Percentiles rank a stretch among this genome's conserved stretches.
phyloP scores from a whole-genome alignment of 2,888 invertebrate genomes.

The Scelioninae gen. 1 region DNA sequence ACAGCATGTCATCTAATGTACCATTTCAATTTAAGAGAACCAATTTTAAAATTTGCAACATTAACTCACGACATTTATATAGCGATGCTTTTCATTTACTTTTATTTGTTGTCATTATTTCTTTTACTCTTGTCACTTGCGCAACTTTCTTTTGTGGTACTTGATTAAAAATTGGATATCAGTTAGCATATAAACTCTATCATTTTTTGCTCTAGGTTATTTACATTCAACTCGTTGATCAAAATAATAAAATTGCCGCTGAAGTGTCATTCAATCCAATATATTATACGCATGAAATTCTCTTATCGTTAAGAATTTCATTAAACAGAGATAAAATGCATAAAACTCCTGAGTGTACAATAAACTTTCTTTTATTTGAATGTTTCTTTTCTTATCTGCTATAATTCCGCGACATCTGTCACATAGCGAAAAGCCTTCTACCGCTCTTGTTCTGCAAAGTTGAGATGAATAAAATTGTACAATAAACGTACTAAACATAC shows the following conservation, averaged over 20 bases:
- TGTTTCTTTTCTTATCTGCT: slow-evolving; percentile 35
- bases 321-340: slow-evolving; percentile 53
- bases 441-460: slow-evolving; percentile 13
- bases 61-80: too few relatives aligned
- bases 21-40: too few relatives aligned
- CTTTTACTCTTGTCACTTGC: too few relatives aligned
- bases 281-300: slow-evolving; percentile 28
- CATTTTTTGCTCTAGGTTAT: neutral
- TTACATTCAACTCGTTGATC: slow-evolving; percentile 3
- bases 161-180: too few relatives aligned
- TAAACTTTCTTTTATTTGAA: slow-evolving; percentile 56
- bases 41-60: too few relatives aligned
- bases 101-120: too few relatives aligned
- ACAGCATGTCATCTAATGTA: too few relatives aligned
- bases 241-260: neutral
- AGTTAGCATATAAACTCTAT: too few relatives aligned
- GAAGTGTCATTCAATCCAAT: slow-evolving; percentile 13
- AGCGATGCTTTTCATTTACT: too few relatives aligned
- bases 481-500: slow-evolving; percentile 20
- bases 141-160: too few relatives aligned
- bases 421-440: slow-evolving; percentile 21
- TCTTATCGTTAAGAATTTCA: slow-evolving; percentile 46
- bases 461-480: slow-evolving; percentile 28
- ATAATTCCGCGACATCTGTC: slow-evolving; percentile 52
- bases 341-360: slow-evolving; percentile 37